Percentiles rank a stretch among this genome's conserved stretches.
These are phyloP conservation scores for Apocheima hispidaria DNA, from an alignment of 2,888 invertebrate species.

Conservation along the genomic window DNA sequence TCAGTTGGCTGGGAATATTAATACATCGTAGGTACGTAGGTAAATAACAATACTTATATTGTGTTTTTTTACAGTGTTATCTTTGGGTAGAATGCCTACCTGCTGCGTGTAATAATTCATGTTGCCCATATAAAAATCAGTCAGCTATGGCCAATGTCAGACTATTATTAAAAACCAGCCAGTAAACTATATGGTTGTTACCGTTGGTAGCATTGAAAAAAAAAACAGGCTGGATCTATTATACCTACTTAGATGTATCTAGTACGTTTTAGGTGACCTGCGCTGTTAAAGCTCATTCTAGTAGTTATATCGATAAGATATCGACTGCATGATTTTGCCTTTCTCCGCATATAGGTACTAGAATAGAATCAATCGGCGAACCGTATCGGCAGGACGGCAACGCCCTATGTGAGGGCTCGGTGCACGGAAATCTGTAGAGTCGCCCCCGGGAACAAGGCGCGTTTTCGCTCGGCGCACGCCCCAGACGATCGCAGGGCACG, in stretches of 20 bases:
- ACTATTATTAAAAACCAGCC: slow-evolving; percentile 8
- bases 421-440: slow-evolving; percentile 47
- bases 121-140: slow-evolving; percentile 19
- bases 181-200: neutral
- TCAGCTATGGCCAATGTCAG: slow-evolving; percentile 23
- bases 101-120: slow-evolving; percentile 16
- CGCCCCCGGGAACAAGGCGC: slow-evolving; percentile 51
- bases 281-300: slow-evolving; percentile 16
- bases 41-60: neutral
- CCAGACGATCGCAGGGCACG: slow-evolving; percentile 72
- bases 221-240: neutral
- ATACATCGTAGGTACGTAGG: neutral
- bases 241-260: too few relatives aligned
- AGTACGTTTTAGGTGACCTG: slow-evolving; percentile 15
- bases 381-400: slow-evolving; percentile 44
- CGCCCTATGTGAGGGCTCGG: slow-evolving; percentile 41
- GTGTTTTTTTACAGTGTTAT: slow-evolving; percentile 20
- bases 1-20: slow-evolving; percentile 15
- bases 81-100: slow-evolving; percentile 15
- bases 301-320: slow-evolving; percentile 24
- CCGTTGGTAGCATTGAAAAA: neutral
- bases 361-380: slow-evolving; percentile 63
- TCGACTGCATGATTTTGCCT: slow-evolving; percentile 38
- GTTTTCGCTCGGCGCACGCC: slow-evolving; percentile 56
- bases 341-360: slow-evolving; percentile 52